These are phyloP conservation scores for Nothoprocta perdicaria DNA, from an alignment of 2,113 vertebrate species.

Conservation along the genomic window DNA sequence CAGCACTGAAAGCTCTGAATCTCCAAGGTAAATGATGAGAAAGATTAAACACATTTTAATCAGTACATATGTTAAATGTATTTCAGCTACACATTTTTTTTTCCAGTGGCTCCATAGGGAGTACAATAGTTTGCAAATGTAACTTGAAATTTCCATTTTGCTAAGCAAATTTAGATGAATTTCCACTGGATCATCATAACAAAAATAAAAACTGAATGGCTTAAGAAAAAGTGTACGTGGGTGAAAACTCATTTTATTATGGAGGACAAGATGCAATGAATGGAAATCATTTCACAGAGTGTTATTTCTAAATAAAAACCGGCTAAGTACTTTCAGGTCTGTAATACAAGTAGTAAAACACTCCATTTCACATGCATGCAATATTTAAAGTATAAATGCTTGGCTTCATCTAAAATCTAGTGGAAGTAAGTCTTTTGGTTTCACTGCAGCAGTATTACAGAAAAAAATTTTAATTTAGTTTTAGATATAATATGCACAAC, in stretches of 20 bases:
- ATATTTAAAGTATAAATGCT: background rate
- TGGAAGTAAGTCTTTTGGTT: background rate
- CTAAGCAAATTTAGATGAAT: background rate
- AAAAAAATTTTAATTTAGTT: background rate
- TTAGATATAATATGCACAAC: background rate
- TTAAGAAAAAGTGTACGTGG: background rate
- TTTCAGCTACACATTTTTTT: background rate
- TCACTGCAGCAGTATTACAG: background rate
- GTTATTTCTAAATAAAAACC: background rate
- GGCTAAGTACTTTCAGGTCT: background rate
- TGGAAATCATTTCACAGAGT: background rate
- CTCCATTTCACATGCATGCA: background rate
- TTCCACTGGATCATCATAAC: background rate
- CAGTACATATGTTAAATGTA: background rate
- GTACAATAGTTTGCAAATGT: background rate
- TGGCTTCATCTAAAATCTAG: background rate
- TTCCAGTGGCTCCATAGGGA: background rate
- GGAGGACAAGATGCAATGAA: background rate
- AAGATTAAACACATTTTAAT: background rate
- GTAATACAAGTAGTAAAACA: background rate
- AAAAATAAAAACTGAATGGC: background rate
- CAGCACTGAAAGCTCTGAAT: background rate
- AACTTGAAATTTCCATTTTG: background rate
- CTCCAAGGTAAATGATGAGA: background rate
- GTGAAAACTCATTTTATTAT: background rate